A percentile compares a stretch with the other conserved stretches of the same genome.
Conservation (phyloP, 2,113 vertebrate genomes). For the Haplotaxodon microlepis region DNA sequence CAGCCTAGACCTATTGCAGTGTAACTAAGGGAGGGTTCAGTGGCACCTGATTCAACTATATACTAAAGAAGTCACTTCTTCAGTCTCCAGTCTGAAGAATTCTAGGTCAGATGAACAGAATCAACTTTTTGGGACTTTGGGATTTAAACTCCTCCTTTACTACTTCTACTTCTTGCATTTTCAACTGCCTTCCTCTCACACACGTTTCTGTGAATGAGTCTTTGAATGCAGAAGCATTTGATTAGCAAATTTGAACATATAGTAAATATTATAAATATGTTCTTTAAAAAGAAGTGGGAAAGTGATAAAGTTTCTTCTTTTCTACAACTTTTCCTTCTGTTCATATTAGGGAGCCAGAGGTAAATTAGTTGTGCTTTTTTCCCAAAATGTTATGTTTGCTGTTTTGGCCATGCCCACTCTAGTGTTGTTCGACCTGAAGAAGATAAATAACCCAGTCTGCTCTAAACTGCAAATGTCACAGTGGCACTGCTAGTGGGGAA, state of each 20-base stretch:
- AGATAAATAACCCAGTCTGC: not conserved
- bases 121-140: not conserved
- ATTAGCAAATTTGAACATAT: not conserved
- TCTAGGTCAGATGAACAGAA: not conserved
- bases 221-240: not conserved
- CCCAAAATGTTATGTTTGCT: not conserved
- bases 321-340: not conserved
- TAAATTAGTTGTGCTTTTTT: not conserved
- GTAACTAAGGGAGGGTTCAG: not conserved
- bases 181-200: not conserved
- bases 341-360: not conserved
- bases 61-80: not conserved
- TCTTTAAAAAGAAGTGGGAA: not conserved
- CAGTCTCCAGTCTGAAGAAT: not conserved
- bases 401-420: not conserved
- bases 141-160: not conserved
- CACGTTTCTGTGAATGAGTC: not conserved
- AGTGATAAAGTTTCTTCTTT: not conserved
- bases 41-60: not conserved
- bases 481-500: not conserved
- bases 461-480: not conserved
- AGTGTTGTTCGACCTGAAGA: not conserved
- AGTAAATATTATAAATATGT: not conserved
- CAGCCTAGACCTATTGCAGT: not conserved
- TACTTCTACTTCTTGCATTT: not conserved